Evolutionary conservation across 2,888 invertebrate genomes (phyloP).

Genomic region (Plebejus argus): DNA sequence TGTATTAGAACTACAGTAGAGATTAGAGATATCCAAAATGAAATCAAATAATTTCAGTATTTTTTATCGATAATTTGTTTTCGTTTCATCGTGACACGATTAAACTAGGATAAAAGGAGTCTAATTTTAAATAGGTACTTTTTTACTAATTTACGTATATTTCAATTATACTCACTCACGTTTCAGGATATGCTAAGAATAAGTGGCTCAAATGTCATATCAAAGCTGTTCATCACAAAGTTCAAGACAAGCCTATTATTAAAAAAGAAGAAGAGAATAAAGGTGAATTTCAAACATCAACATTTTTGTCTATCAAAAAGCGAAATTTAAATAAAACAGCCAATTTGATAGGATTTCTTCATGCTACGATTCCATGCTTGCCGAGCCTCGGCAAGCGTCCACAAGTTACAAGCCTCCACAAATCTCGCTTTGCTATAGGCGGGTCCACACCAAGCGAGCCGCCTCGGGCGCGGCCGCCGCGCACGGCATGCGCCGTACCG

Average conservation of each 20-base stretch:
- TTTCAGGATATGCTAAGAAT: conserved; percentile 63
- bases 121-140: no score
- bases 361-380: no score
- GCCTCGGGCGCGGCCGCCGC: no score
- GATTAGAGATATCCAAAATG: background rate
- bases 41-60: background rate
- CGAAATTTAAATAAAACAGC: no score
- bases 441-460: no score
- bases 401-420: no score
- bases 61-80: background rate
- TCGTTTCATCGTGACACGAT: background rate
- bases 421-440: no score
- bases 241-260: background rate
- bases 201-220: conserved; percentile 69
- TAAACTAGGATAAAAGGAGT: background rate
- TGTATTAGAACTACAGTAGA: background rate
- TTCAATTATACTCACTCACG: background rate
- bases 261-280: conserved; percentile 32
- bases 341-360: no score
- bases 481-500: no score
- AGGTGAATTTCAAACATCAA: conserved; percentile 5
- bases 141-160: no score
- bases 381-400: no score
- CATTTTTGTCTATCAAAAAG: no score
- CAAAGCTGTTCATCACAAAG: conserved; percentile 62